Evolutionary conservation across 1,140 invertebrate genomes (phyloP), one percentile per base, ranked within the genome.

Genomic region (Drosophila sechellia): DNA sequence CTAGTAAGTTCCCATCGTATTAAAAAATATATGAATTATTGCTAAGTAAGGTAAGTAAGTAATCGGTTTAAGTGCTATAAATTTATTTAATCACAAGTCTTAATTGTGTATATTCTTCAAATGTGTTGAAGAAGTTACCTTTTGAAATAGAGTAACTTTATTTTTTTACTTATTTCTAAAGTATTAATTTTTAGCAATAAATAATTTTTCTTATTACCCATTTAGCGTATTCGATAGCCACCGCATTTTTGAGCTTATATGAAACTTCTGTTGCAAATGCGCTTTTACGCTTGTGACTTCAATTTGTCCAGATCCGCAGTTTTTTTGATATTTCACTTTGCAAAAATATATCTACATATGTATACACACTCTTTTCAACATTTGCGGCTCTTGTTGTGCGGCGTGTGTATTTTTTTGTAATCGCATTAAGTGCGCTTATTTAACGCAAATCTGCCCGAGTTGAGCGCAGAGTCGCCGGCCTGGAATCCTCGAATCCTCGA

Each of bases 371-470:
- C 8, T 12, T 10, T 20, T 5, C 48, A 64, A n/a, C 22, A 49
- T 43, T 66, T 66, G 46, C 8, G 35, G 58, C 49, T 53, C 11
- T 37, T 72, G 39, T 50, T 64, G 72, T 66, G 45, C 34, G 43
- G 17, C 83, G 55, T 60, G 56, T 50, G 60, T 84, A 25, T 66
- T 77, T 79, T 86, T 79, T 81, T 83, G 77, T 90, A 90, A 90
- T 90, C 87, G 79, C 81, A 90, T 90, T 90, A 90, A 90, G 75
- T 90, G 77, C 87, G 83, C 89, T 87, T 90, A 87, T 90, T 90
- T 90, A 90, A 90, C 87, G 87, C 80, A 89, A 87, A 89, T 89
- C 83, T 77, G 79, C 72, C 74, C 79, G 65, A 74, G 65, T 49
- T 65, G 50, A 57, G 59, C 71, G 48, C 54, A 45, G 11, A 22